Evolutionary conservation across 37 sponge, comb jelly and placozoan species (phyloP).

Genomic region (Eunapius fragilis): DNA sequence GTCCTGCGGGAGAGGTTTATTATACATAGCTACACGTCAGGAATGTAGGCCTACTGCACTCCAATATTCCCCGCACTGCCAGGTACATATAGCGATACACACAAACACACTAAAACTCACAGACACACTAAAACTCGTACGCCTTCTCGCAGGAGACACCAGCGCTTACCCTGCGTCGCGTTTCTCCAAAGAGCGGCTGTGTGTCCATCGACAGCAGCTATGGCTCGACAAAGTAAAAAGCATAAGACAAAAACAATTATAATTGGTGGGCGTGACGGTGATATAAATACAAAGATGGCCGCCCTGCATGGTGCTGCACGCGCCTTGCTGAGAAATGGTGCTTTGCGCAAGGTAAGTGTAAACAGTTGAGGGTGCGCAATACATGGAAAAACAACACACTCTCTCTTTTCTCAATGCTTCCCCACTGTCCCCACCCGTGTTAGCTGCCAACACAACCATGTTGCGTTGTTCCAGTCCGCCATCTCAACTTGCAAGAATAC

Average conservation of each 20-base stretch:
- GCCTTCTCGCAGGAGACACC: not conserved
- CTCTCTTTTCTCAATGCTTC: not conserved
- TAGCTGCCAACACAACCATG: not conserved
- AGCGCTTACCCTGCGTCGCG: constrained; percentile 52
- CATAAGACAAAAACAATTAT: too few relatives aligned
- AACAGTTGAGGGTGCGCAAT: not conserved
- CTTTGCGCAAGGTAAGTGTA: not conserved
- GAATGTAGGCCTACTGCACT: too few relatives aligned
- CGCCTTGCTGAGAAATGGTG: not conserved
- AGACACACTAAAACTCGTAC: not conserved
- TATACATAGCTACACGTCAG: too few relatives aligned
- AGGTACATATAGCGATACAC: not conserved
- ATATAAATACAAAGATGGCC: constrained; percentile 1
- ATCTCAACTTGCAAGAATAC: constrained; percentile 91
- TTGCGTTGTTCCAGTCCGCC: constrained; percentile 46
- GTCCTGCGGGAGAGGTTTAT: constrained; percentile 47
- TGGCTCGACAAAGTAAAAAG: too few relatives aligned
- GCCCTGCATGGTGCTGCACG: not conserved
- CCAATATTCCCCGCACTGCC: too few relatives aligned
- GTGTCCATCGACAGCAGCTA: too few relatives aligned
- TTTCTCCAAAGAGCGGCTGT: constrained; percentile 76
- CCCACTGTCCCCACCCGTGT: too few relatives aligned
- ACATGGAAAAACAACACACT: not conserved
- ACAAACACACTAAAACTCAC: too few relatives aligned
- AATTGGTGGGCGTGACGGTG: too few relatives aligned